Percentiles rank a stretch among this genome's conserved stretches.
phyloP scores from a whole-genome alignment of 2,888 invertebrate species.

The Nemurella pictetii region DNA sequence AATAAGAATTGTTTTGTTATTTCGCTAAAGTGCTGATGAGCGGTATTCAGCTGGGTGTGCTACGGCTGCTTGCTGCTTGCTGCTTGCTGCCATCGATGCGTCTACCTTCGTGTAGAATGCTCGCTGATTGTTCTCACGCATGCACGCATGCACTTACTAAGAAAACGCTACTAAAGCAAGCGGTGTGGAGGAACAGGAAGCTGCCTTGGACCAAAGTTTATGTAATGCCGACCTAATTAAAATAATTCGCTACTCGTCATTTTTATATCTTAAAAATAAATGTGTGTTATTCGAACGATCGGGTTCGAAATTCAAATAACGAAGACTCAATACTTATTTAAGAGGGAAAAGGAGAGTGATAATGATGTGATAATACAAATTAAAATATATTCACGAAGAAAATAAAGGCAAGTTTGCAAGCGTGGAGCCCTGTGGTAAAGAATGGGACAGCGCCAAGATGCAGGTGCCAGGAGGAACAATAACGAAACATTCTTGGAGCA shows the following conservation, averaged over 20 bases:
- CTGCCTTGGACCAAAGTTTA: background rate
- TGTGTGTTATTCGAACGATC: too few relatives aligned
- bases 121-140: background rate
- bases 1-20: background rate
- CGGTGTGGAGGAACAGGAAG: background rate
- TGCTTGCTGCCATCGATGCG: background rate
- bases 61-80: background rate
- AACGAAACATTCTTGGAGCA: too few relatives aligned
- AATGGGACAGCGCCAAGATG: too few relatives aligned
- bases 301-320: too few relatives aligned
- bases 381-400: too few relatives aligned
- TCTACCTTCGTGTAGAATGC: background rate
- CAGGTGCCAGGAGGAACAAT: too few relatives aligned
- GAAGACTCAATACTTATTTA: too few relatives aligned
- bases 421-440: too few relatives aligned
- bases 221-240: background rate
- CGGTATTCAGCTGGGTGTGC: background rate
- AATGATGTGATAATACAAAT: too few relatives aligned
- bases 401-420: too few relatives aligned
- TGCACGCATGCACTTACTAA: background rate
- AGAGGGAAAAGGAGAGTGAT: too few relatives aligned
- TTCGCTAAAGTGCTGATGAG: background rate
- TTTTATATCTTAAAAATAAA: background rate
- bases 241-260: background rate
- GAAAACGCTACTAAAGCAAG: background rate